Evolutionary conservation across 2,888 invertebrate species (phyloP), one percentile per base, ranked within the genome.

Genomic region (Formica aserva): DNA sequence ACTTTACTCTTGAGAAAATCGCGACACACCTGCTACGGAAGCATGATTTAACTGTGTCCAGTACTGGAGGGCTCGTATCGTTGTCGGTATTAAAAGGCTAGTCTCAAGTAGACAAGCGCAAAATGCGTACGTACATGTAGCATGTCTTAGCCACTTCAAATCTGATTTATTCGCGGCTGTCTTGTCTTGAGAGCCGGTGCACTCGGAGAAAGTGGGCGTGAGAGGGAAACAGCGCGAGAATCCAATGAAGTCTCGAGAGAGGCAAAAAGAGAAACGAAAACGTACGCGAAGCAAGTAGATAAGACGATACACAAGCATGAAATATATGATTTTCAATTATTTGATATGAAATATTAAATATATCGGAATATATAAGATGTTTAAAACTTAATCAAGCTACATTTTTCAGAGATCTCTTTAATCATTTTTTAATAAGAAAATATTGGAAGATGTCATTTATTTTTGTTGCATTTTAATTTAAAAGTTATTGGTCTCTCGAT

Each of bases 161-260:
- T 80, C 72, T 91, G 87, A 91, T 89, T 90, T 91, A 91, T 86
- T 86, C 86, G 82, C 85, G 66, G 83, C 89, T 82, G 86, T 85
- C 86, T 87, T 82, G 80, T 84, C 88, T 89, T 89, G 86, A 89
- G 72, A 48, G 78, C 45, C 45, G 45, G 71, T 57, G 85, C 86
- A 84, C 82, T 76, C 75, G 78, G 82, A 63, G 82, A 76, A 85
- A 84, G 82, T 75, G 72, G 75, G 60, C 72, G 83, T 76, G 77
- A 72, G 77, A 84, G 66, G 38, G 38, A 75, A 69, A 76, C 32
- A 65, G 71, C 52, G 71, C 55, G 77, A 81, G 66, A 65, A 82
- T 66, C 45, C 45, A 65, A 63, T 75, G 84, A 63, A 62, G 57
- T 41, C 62, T 63, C 76, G 60, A 63, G 80, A 75, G 55, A 67